A percentile compares a stretch with the other conserved stretches of the same genome.
phyloP scores from a whole-genome alignment of 2,797 vertebrate species.

The Molossus molossus region DNA sequence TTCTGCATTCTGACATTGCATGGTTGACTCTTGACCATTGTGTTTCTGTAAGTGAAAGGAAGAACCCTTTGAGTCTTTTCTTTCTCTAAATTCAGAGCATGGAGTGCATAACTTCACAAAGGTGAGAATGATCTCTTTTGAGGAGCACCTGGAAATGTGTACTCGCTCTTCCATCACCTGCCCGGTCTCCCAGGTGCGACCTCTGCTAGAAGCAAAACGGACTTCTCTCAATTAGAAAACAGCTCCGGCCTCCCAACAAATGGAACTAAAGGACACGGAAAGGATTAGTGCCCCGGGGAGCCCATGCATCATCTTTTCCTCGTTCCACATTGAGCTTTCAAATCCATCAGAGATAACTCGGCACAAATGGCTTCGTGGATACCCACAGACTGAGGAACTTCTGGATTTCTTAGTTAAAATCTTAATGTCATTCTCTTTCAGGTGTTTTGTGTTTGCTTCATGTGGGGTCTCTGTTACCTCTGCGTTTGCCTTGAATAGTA shows the following conservation, averaged over 20 bases:
- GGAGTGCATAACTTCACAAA: neutral
- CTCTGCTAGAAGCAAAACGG: neutral
- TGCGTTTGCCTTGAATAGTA: slow-evolving; percentile 54
- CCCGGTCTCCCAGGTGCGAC: too few relatives aligned
- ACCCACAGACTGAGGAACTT: neutral
- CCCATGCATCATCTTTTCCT: slow-evolving; percentile 17
- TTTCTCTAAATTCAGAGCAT: neutral
- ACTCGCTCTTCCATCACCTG: neutral
- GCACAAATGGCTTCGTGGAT: neutral
- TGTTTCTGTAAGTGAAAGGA: neutral
- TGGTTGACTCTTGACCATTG: neutral
- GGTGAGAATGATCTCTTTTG: neutral
- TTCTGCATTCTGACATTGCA: neutral
- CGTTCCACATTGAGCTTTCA: neutral
- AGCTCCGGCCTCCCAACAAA: neutral
- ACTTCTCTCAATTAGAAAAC: neutral
- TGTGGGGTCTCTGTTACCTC: neutral
- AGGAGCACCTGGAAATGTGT: neutral
- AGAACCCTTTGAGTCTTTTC: neutral
- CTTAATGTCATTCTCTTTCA: neutral
- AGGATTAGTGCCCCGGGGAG: neutral
- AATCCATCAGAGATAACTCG: neutral
- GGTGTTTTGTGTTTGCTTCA: neutral
- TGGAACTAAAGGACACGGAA: neutral
- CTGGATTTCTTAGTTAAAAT: slow-evolving; percentile 28